Base-by-base conservation (phyloP, 23 tunicate genomes). In the Phallusia fumigata region DNA sequence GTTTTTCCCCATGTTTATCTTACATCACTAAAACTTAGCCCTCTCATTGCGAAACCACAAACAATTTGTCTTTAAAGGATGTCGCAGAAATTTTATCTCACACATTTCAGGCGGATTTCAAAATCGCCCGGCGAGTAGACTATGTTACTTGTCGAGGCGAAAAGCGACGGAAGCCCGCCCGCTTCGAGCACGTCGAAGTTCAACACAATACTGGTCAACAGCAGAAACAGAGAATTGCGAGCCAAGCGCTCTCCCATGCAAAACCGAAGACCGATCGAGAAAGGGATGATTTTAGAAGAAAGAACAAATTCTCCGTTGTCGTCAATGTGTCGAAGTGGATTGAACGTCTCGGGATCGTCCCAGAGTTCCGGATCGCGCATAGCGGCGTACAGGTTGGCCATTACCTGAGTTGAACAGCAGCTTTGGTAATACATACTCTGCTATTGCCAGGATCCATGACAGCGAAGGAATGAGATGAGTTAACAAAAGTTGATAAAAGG, bases 241-340 rank as follows among this genome's bases (percentile, higher is more conserved):
- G 85, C 90, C 32, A 86, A 44, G 81, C 74, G 53, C 28, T 74
- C 52, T n/a, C 90, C 90, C 21, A 86, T 24, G 45, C 90, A 86
- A 74, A 35, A 75, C 18, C 90, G 51, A 8, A 79, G 81, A 12
- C 90, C 90, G 19, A 86, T 50, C 8, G 81, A 75, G 31, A 84
- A 86, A 3, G 90, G 85, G 35, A 81, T 80, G 75, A 86, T 81
- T 49, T 86, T 86, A 13, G 74, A 16, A 6, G 85, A 80, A 53
- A 33, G 85, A 35, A 80, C 75, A 35, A 81, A 86, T 19, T 53
- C n/a, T 13, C 90, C 90, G 36, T 86, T 36, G 10, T 74, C 85
- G 74, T 86, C 85, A 28, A 86, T 52, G 32, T 86, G 90, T 8
- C 90, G 90, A n/a, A 0, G 36, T 0, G 85, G 90, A 36, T 81